Evolutionary conservation across 2,888 invertebrate genomes (phyloP), one percentile per base, ranked within the genome.

Genomic region (Patella ulyssiponensis): DNA sequence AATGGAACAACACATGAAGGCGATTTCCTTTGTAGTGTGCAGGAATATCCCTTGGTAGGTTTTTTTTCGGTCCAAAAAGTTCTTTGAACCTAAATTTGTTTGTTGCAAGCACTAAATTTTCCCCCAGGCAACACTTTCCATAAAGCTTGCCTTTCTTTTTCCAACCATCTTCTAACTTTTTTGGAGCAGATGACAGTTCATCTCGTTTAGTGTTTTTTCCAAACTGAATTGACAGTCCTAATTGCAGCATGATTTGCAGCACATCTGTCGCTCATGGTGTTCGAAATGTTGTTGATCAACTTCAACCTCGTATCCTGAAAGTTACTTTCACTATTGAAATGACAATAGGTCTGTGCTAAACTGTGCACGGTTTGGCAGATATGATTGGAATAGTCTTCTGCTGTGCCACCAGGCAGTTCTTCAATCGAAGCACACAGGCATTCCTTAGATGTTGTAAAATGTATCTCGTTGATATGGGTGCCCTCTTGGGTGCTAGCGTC

Each of bases 1-100:
- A 2, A 27, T 83, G 81, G 56, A 83, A 83, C 44, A 83, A 53
- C 27, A 82, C 74, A 52, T 82, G 80, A 23, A 80, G 79, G 7
- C 77, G 52, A 69, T 80, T 82, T 53, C 80, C 83, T 17, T 80
- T 27, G 64, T 82, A 82, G 12, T 80, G 52, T 12, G 82, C 79
- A 20, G 82, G 27, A n/a, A 83, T 14, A 23, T 77, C 79, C 44
- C 73, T 73, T 14, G 76, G 76, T 14, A 82, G n/a, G n/a, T 73
- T 11, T 64, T 70, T 15, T 76, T 53, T 9, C 77, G 71, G 14
- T 82, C 58, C 15, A 82, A 73, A 64, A 80, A 82, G 9, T 51
- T 51, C 20, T 44, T 73, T 53, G 80, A 82, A 44, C 81, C 83
- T 53, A 23, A 83, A 23, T 72, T 83, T 83, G 79, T 80, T 82